These are phyloP conservation scores for Siphlonurus alternatus DNA, from an alignment of 2,888 invertebrate genomes.

Conservation along the genomic window DNA sequence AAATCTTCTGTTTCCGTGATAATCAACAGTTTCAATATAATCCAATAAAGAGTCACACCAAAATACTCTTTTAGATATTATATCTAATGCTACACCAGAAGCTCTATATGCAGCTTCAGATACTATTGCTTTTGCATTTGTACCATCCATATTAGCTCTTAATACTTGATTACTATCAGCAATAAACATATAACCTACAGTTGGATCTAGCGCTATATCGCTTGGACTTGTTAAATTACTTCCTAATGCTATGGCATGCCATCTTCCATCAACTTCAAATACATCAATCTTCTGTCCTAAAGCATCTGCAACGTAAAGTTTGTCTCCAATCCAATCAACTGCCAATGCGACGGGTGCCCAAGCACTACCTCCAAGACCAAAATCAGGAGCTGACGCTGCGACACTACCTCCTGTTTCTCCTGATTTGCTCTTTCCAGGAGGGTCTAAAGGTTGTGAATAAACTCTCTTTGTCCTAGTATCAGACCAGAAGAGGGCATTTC, in stretches of 20 bases:
- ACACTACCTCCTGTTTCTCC: neutral
- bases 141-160: constrained; percentile 89
- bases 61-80: constrained; percentile 75
- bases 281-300: constrained; percentile 89
- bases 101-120: constrained; percentile 89
- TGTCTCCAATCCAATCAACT: constrained; percentile 94
- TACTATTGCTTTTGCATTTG: constrained; percentile 62
- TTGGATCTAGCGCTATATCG: constrained; percentile 86
- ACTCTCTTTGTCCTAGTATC: constrained; percentile 54
- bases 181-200: constrained; percentile 71
- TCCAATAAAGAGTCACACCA: constrained; percentile 94
- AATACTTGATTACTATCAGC: constrained; percentile 70
- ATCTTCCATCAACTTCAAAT: constrained; percentile 69
- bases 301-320: constrained; percentile 86
- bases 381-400: neutral
- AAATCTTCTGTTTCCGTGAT: constrained; percentile 67
- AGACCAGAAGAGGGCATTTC: constrained; percentile 73
- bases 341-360: constrained; percentile 86
- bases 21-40: constrained; percentile 91
- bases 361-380: constrained; percentile 20
- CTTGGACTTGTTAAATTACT: constrained; percentile 81
- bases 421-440: neutral
- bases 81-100: constrained; percentile 78
- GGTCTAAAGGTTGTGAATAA: constrained; percentile 10
- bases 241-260: constrained; percentile 80